A percentile compares a stretch with the other conserved stretches of the same genome.
Conservation (phyloP, 2,888 invertebrate species). For the Drosophila rubida region DNA sequence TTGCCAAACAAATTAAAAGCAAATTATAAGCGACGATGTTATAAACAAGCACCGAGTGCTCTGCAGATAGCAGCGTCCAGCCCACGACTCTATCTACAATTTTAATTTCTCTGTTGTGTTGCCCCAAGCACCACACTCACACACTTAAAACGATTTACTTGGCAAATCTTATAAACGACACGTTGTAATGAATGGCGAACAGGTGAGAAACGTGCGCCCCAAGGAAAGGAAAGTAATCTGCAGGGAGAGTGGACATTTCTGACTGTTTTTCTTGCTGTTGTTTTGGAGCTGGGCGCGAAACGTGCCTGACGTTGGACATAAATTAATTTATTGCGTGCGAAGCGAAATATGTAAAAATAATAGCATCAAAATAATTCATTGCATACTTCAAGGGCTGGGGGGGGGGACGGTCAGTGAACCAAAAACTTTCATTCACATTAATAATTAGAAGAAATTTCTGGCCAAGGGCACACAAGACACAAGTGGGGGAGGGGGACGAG, state of each 20-base stretch:
- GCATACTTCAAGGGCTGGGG: constrained; percentile 54
- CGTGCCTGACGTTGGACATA: constrained; percentile 74
- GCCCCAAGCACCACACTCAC: constrained; percentile 26
- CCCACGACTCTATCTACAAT: constrained; percentile 52
- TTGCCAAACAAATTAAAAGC: constrained; percentile 81
- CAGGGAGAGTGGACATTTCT: constrained; percentile 16
- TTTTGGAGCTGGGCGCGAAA: constrained; percentile 57
- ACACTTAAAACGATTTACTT: constrained; percentile 78
- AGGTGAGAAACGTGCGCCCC: constrained; percentile 76
- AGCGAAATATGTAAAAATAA: constrained; percentile 64
- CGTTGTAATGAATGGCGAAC: constrained; percentile 72
- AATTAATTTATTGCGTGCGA: constrained; percentile 82
- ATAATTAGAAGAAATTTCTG: constrained; percentile 58
- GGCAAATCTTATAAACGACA: constrained; percentile 72
- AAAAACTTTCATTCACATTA: constrained; percentile 70
- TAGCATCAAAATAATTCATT: constrained; percentile 73
- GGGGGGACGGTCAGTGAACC: constrained; percentile 7
- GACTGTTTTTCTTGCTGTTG: not conserved
- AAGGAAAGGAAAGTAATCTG: constrained; percentile 1
- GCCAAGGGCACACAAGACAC: too few relatives aligned
- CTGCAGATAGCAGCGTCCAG: constrained; percentile 25
- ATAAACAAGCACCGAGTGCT: constrained; percentile 47
- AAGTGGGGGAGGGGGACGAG: not conserved
- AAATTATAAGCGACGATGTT: constrained; percentile 74
- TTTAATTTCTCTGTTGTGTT: constrained; percentile 70